Conservation (phyloP, 2,113 vertebrate species). For the Rhipidura dahli region DNA sequence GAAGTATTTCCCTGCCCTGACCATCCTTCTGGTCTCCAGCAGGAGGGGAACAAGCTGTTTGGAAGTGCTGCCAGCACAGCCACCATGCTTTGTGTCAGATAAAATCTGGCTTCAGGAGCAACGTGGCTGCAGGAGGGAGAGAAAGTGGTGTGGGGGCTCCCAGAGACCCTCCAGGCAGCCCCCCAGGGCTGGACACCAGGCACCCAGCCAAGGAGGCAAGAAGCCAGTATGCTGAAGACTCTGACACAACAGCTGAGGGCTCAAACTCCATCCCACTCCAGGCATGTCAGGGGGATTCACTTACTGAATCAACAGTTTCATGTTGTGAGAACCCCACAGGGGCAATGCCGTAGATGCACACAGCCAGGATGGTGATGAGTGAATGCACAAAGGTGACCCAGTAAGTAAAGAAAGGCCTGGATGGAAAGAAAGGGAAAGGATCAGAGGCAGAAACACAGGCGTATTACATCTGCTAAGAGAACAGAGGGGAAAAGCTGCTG, state of each 20-base stretch:
- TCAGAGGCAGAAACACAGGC: background rate
- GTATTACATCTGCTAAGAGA: background rate
- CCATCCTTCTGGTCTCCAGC: background rate
- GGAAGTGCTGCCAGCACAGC: background rate
- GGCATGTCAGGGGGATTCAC: conserved; percentile 34
- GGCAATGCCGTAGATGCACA: conserved; percentile 95
- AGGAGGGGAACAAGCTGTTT: background rate
- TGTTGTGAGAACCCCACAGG: conserved; percentile 98
- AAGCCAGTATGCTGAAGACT: background rate
- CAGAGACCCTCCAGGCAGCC: background rate
- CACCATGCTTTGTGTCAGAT: background rate
- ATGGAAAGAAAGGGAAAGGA: background rate
- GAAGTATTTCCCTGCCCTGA: background rate
- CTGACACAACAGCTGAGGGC: background rate
- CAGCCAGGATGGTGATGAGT: conserved; percentile 93
- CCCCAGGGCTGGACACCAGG: background rate
- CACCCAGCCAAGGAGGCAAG: background rate
- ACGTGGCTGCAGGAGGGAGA: background rate
- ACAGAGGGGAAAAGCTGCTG: background rate
- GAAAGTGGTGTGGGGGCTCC: background rate
- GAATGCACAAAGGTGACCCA: conserved; percentile 98
- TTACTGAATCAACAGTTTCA: conserved; percentile 96
- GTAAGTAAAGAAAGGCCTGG: conserved; percentile 98
- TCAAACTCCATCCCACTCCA: background rate
- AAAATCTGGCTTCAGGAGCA: background rate